A percentile compares a stretch with the other conserved stretches of the same genome.
Evolutionary conservation across 2,797 vertebrate genomes (phyloP).

Genomic region (Florisuga fusca): DNA sequence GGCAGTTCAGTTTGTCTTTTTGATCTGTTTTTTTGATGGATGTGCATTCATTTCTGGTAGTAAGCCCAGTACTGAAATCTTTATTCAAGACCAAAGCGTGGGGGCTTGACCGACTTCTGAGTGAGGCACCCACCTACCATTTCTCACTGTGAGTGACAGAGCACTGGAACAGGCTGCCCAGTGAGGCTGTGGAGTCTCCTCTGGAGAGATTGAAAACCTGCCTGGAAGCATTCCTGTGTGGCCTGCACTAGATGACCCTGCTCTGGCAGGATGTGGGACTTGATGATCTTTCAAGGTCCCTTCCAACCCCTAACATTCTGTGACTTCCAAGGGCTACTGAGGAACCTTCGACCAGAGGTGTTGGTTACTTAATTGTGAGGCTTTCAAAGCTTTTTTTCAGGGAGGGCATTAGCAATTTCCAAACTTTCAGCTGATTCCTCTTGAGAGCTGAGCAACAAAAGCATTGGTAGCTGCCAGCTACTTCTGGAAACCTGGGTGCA

Average conservation of each 20-base stretch:
- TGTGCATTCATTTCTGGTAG: background rate
- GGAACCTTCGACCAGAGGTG: background rate
- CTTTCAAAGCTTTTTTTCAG: background rate
- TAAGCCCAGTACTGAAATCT: background rate
- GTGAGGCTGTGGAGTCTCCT: too few species aligned
- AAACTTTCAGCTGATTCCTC: background rate
- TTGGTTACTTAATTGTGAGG: background rate
- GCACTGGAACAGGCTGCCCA: too few species aligned
- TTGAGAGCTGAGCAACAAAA: background rate
- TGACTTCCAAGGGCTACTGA: background rate
- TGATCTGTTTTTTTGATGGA: slow-evolving; percentile 52
- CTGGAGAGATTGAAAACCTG: too few species aligned
- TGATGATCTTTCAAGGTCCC: too few species aligned
- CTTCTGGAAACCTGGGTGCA: background rate
- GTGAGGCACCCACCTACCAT: background rate
- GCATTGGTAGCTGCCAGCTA: background rate
- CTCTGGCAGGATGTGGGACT: too few species aligned
- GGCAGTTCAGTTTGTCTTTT: slow-evolving; percentile 56
- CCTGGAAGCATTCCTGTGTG: too few species aligned
- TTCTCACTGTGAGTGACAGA: background rate
- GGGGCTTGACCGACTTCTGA: background rate
- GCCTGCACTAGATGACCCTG: too few species aligned
- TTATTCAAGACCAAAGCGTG: background rate
- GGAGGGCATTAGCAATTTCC: background rate
- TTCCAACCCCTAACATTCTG: too few species aligned